phyloP scores from a whole-genome alignment of 2,888 invertebrate species.

The Metacarcinus magister region DNA sequence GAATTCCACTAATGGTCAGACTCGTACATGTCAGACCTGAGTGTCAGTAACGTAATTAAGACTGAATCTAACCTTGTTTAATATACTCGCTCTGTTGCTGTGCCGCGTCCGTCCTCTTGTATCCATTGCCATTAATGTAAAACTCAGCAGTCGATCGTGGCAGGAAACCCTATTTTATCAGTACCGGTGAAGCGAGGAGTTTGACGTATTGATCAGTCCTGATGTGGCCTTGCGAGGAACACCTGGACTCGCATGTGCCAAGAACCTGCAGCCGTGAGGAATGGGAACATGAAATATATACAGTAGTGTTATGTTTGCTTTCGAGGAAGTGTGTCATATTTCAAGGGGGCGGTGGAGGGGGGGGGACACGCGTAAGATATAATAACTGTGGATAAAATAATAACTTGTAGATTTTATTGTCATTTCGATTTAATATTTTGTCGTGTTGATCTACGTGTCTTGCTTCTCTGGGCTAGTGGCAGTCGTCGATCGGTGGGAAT shows the following conservation, averaged over 20 bases:
- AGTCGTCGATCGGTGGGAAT: background rate
- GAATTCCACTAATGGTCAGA: background rate
- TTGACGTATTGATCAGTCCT: background rate
- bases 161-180: background rate
- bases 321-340: background rate
- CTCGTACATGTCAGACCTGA: too few species aligned
- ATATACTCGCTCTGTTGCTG: too few species aligned
- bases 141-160: background rate
- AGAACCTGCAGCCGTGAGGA: constrained; percentile 13
- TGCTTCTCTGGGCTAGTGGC: background rate
- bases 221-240: background rate
- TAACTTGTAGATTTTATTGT: background rate
- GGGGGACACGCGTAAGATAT: background rate
- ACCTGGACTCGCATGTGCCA: background rate
- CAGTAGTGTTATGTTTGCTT: background rate
- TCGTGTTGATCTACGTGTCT: background rate
- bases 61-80: too few species aligned
- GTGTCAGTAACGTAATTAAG: too few species aligned
- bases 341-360: background rate
- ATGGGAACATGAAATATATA: background rate
- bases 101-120: background rate
- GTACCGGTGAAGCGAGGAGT: background rate
- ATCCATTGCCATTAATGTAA: background rate
- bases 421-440: background rate
- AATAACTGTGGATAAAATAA: background rate